Evolutionary conservation across 1,140 invertebrate species (phyloP), one percentile per base, ranked within the genome.

Genomic region (Gerris buenoi): DNA sequence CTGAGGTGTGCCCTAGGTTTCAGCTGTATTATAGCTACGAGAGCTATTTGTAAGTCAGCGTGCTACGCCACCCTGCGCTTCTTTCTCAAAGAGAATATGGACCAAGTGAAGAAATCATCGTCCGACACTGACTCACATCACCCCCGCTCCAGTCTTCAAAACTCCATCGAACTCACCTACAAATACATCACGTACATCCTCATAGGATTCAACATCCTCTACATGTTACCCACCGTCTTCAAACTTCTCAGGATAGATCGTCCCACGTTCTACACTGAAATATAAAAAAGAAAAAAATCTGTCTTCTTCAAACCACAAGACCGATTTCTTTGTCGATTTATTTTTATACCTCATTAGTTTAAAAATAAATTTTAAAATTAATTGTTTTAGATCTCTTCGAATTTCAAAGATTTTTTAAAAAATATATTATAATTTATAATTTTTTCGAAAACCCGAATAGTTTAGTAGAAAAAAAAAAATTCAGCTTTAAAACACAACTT

Each of bases 251-350:
- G 81, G 62, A 90, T 95, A 68, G 88, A 90, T 75, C 76, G 91
- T 72, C 84, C 85, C 0, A 88, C 88, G 1, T 91, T 91, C 79
- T 91, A 89, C 73, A 91, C 88, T 2, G 91, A 93, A 82, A 84
- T 93, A 69, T 92, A 81, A 80, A 46, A 46, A 46, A 46, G n/a
- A n/a, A n/a, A n/a, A n/a, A n/a, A n/a, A n/a, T n/a, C n/a, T n/a
- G n/a, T n/a, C n/a, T n/a, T n/a, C n/a, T n/a, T n/a, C n/a, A n/a
- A n/a, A n/a, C n/a, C n/a, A n/a, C n/a, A n/a, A n/a, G n/a, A n/a
- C n/a, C n/a, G n/a, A n/a, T n/a, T n/a, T n/a, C n/a, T n/a, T n/a
- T n/a, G n/a, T n/a, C n/a, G n/a, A n/a, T n/a, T n/a, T n/a, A n/a
- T n/a, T n/a, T n/a, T n/a, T n/a, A n/a, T n/a, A n/a, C n/a, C n/a